phyloP scores from a whole-genome alignment of 2,888 invertebrate species.

The Nudaria mundana region DNA sequence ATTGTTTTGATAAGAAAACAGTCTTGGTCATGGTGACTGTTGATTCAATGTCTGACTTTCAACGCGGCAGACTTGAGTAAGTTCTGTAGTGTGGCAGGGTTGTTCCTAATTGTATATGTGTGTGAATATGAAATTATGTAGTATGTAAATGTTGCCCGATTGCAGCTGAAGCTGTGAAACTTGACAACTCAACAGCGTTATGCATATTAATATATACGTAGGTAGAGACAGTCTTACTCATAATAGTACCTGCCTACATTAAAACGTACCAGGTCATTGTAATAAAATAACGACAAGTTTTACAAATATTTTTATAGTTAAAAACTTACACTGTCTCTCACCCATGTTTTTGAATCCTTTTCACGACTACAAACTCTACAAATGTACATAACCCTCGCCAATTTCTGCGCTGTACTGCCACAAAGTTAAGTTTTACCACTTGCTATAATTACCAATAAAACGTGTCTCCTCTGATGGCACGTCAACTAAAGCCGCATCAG shows the following conservation, averaged over 20 bases:
- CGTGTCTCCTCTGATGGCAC: conserved; percentile 58
- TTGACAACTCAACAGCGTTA: conserved; percentile 65
- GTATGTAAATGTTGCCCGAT: conserved; percentile 71
- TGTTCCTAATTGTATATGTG: too few species aligned
- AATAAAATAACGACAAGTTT: too few species aligned
- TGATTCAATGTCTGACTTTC: conserved; percentile 33
- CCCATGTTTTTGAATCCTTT: too few species aligned
- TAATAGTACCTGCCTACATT: too few species aligned
- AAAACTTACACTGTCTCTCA: too few species aligned
- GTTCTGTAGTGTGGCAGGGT: conserved; percentile 41
- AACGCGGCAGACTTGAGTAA: conserved; percentile 29
- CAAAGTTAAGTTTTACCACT: conserved; percentile 71
- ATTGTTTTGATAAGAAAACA: too few species aligned
- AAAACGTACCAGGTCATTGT: too few species aligned
- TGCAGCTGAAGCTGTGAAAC: conserved; percentile 62
- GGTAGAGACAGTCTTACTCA: too few species aligned
- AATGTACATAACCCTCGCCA: conserved; percentile 65
- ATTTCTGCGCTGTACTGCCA: conserved; percentile 48
- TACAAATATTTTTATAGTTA: too few species aligned
- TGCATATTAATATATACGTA: conserved; percentile 64
- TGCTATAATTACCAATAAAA: conserved; percentile 72
- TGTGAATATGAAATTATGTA: conserved; percentile 78
- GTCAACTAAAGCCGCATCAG: conserved; percentile 55
- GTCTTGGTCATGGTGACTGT: conserved; percentile 21
- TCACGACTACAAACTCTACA: conserved; percentile 66